phyloP scores from a whole-genome alignment of 2,113 vertebrate genomes.

The Zosterops borbonicus region DNA sequence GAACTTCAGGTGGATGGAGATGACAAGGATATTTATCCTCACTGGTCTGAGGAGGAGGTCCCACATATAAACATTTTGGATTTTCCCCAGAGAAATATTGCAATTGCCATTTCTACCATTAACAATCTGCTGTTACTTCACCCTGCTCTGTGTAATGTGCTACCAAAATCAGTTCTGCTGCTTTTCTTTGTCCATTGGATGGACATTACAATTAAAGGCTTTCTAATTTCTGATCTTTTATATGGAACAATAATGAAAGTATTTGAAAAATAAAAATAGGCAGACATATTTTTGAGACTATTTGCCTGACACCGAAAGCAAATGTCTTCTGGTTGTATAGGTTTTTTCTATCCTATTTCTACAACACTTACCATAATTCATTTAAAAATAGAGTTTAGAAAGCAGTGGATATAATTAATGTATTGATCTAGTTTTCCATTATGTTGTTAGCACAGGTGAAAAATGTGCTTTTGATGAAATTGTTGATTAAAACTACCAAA shows the following conservation, averaged over 20 bases:
- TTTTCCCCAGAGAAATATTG: not conserved
- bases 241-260: not conserved
- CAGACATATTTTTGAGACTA: not conserved
- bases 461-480: constrained; percentile 72
- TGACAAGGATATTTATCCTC: not conserved
- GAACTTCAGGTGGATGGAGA: not conserved
- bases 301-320: not conserved
- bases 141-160: not conserved
- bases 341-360: constrained; percentile 40
- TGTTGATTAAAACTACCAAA: constrained; percentile 74
- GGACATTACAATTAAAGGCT: not conserved
- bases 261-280: not conserved
- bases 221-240: not conserved
- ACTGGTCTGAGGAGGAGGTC: not conserved
- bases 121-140: not conserved
- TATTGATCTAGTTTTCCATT: constrained; percentile 75
- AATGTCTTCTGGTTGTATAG: not conserved
- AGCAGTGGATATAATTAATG: constrained; percentile 70
- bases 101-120: not conserved
- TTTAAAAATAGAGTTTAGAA: constrained; percentile 66
- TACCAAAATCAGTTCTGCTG: not conserved
- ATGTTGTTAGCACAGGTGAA: constrained; percentile 72
- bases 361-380: constrained; percentile 61
- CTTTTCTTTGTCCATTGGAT: not conserved
- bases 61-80: not conserved